Conservation (phyloP, 2,888 invertebrate genomes). For the Asteroscopus sphinx region DNA sequence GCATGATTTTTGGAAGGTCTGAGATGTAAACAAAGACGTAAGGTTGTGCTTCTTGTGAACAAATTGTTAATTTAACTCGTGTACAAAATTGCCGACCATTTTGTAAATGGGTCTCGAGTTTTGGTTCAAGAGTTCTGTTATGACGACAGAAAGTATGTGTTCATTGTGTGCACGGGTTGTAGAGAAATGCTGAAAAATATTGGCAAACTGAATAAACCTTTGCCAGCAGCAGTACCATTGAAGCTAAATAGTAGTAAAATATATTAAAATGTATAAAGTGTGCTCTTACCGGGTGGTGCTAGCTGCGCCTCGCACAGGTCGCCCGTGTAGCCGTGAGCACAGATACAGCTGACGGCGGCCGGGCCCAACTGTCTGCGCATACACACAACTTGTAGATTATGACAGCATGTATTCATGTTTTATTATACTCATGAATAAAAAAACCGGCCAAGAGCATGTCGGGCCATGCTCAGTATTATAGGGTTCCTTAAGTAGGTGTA, state of each 20-base stretch:
- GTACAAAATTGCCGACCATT: constrained; percentile 2
- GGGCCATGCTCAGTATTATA: too few species aligned
- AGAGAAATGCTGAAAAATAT: neutral
- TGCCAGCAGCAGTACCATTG: too few species aligned
- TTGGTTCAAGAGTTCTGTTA: constrained; percentile 1
- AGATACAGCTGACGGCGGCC: constrained; percentile 93
- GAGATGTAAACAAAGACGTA: constrained; percentile 3
- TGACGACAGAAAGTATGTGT: neutral
- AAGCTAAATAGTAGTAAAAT: neutral
- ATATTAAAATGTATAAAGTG: neutral
- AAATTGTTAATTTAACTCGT: neutral
- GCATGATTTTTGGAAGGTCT: constrained; percentile 16
- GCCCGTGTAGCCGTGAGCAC: constrained; percentile 92
- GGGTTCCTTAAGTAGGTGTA: too few species aligned
- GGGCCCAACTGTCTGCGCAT: constrained; percentile 92
- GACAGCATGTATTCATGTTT: too few species aligned
- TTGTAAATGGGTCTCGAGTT: constrained; percentile 3
- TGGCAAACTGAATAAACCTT: neutral
- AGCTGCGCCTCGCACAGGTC: constrained; percentile 92
- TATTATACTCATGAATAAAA: neutral
- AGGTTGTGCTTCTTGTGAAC: neutral
- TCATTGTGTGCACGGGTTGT: neutral
- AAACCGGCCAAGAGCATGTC: too few species aligned
- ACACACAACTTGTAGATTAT: constrained; percentile 23
- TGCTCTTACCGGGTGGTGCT: constrained; percentile 77